phyloP scores from a whole-genome alignment of 2,113 vertebrate genomes.

The Chamaetylas fuelleborni region DNA sequence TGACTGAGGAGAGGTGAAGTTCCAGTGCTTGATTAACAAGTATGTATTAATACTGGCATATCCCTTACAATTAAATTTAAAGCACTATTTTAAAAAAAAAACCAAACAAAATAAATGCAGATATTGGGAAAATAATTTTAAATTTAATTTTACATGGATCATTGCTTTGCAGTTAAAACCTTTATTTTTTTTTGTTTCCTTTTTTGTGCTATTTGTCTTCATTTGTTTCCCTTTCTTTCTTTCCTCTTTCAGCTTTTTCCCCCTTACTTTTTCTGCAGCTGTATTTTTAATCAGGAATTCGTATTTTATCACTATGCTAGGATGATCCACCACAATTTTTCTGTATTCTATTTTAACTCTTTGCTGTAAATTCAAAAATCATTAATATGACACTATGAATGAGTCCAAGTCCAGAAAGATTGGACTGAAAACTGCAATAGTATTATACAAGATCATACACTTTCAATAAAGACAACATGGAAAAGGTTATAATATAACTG shows the following conservation, averaged over 20 bases:
- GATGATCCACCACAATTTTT: neutral
- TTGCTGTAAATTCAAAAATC: neutral
- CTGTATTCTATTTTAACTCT: neutral
- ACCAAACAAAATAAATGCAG: neutral
- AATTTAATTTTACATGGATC: neutral
- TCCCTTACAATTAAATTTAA: neutral
- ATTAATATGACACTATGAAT: neutral
- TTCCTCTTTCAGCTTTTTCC: neutral
- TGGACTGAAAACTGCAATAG: neutral
- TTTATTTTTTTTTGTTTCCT: neutral
- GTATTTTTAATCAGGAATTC: neutral
- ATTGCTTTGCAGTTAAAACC: neutral
- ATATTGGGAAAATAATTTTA: neutral
- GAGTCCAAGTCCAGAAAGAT: neutral
- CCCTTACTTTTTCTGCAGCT: neutral
- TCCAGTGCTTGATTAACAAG: neutral
- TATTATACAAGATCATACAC: neutral
- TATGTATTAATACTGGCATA: fast-evolving
- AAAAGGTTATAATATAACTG: neutral
- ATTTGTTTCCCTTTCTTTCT: neutral
- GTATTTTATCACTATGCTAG: neutral
- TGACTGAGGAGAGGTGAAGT: neutral
- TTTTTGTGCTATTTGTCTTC: neutral
- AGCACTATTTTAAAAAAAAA: neutral
- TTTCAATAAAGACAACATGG: neutral